Base-by-base conservation (phyloP, 2,888 invertebrate species). In the Melikaiella ostensackeni region DNA sequence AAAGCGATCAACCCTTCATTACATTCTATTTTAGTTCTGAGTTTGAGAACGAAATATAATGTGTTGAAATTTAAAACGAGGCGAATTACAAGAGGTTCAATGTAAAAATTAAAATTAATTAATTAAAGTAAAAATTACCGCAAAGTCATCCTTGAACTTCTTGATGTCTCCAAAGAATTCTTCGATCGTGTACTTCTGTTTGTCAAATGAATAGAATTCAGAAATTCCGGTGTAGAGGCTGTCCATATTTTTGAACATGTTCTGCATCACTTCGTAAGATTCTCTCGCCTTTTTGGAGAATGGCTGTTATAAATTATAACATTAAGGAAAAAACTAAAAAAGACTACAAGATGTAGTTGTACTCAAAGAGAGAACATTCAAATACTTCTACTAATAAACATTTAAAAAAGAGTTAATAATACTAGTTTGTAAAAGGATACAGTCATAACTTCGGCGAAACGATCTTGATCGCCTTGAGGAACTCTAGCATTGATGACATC, bases 91-190 rank as follows among this genome's bases (percentile, higher is more conserved):
- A 11, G 1, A 55, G 2, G 9, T 55, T 11, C 55, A 55, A 21
- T 9, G 2, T 55, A 21, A 21, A 55, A 55, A 93, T 30, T 2
- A 30, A 30, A 30, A 30, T 30, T 4, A 30, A n/a, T n/a, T n/a
- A 30, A 30, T 30, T 4, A 30, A 21, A 21, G 8, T 55, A 11
- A 55, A 55, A 55, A 93, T 94, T 89, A 96, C 96, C 89, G 95
- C 92, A 90, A 98, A 99, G 35, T 96, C 94, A 89, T 98, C 97
- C 91, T 98, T 98, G 91, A 99, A 99, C 0, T 95, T 95, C 92
- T 98, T 98, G 82, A 99, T 94, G 89, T 99, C 99, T 0, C 94
- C 94, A 91, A 99, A 98, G 93, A 99, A 98, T 90, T 99, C 99
- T 88, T 99, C 99, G 84, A 98, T 94, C 0, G 96, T 95, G 89